phyloP scores from a whole-genome alignment of 2,888 invertebrate species.

The Empis livida region DNA sequence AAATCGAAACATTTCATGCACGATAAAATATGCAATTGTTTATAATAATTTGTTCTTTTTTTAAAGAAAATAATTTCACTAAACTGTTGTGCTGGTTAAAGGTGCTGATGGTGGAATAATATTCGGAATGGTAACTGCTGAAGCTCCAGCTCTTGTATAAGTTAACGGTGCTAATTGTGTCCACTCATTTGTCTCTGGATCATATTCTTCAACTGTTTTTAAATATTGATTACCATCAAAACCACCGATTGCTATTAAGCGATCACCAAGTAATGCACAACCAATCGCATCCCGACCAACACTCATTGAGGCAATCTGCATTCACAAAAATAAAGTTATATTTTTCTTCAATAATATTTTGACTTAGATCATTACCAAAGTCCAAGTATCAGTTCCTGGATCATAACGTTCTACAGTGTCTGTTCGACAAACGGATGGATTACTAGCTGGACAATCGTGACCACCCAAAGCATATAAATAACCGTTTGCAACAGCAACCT shows the following conservation, averaged over 20 bases:
- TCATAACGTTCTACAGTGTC: constrained; percentile 83
- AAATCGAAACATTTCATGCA: background rate
- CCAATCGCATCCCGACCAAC: constrained; percentile 81
- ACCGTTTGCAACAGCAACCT: constrained; percentile 72
- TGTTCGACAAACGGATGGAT: constrained; percentile 67
- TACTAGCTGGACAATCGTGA: constrained; percentile 84
- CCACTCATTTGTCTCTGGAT: constrained; percentile 72
- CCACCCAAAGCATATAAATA: constrained; percentile 87
- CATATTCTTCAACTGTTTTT: constrained; percentile 79
- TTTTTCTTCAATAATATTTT: no score
- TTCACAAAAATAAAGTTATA: background rate
- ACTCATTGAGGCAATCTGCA: constrained; percentile 64
- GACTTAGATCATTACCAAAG: constrained; percentile 40
- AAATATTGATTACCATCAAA: constrained; percentile 84
- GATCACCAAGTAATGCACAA: constrained; percentile 67
- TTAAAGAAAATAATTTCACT: constrained; percentile 21
- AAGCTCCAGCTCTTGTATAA: constrained; percentile 78
- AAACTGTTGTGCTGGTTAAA: constrained; percentile 32
- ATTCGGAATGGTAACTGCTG: constrained; percentile 57
- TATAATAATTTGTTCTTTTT: constrained; percentile 6
- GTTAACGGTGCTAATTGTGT: constrained; percentile 62
- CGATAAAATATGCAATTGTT: background rate
- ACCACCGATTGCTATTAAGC: constrained; percentile 69
- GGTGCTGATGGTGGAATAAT: constrained; percentile 30
- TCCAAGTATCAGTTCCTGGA: constrained; percentile 72